Evolutionary conservation across 2,888 invertebrate genomes (phyloP), one percentile per base, ranked within the genome.

Genomic region (Fragum fragum): DNA sequence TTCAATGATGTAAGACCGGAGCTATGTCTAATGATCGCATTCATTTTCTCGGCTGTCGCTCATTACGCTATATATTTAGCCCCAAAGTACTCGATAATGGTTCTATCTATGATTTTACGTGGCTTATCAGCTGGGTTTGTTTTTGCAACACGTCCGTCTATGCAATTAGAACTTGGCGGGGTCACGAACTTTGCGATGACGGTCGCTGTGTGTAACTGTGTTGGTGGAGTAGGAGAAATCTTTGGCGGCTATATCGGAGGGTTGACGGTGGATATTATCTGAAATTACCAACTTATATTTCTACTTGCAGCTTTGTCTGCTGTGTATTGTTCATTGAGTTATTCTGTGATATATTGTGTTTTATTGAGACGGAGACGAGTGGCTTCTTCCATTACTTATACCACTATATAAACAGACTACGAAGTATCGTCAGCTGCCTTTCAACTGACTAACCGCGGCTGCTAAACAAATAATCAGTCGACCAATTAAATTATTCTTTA

Each of bases 231-330:
- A 0, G 63, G 61, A 14, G 47, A 73, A 29, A 69, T 73, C 9
- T 1, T 79, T 2, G 84, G 84, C 0, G 84, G 84, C 0, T 76
- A 73, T 32, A 53, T 81, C 1, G 84, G 84, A 0, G 84, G 84
- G 9, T 73, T 32, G 21, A 85, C 70, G 36, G 73, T 63, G 5
- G 84, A 85, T 29, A 52, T 79, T 2, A 81, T 81, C 1, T 79
- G 81, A 1, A 66, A 73, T 3, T 85, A 85, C 29, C 63, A 81
- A 21, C 23, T 81, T 0, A 74, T 81, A 47, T 86, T 81, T 69
- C 72, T 76, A 39, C 69, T 77, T 16, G 77, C 79, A 11, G 21
- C 81, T 3, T 42, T 42, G 1, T 52, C 57, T 0, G 63, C 52
- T 23, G 32, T 66, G 0, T 70, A 68, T 14, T 74, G 79, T 73